Evolutionary conservation across 1,140 invertebrate species (phyloP), one percentile per base, ranked within the genome.

Genomic region (Argopecten irradians): DNA sequence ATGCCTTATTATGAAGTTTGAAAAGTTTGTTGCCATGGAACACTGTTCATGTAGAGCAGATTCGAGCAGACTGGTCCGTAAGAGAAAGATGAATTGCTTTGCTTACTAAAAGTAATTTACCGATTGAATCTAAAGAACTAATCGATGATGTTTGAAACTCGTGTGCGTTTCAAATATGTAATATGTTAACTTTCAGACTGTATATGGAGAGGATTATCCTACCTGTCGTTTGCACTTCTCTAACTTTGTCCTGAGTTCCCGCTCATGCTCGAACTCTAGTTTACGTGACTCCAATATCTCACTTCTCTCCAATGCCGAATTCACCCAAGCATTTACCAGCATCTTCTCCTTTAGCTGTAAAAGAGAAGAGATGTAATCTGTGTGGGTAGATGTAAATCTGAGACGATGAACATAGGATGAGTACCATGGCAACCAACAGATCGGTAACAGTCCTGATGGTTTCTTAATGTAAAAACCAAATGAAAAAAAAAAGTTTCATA

Each of bases 201-300:
- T n/a, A n/a, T n/a, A n/a, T n/a, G 22, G 13, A 22, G 13, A 55
- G 13, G 46, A 14, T 55, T 22, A 34, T 83, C 28, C 28, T 55
- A 88, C 89, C 89, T 90, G 89, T 71, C 71, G 85, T 84, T 46
- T 82, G 34, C 55, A 88, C 14, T 90, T 90, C 8, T 90, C 89
- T 0, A 90, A 33, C 35, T 88, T 90, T 1, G 86, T 84, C 22
- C 89, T 46, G 5, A 90, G 22, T 19, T 86, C 87, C 35, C 84
- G 86, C 39, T 90, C 89, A 13, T 85, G 86, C 14, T 86, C 35
- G 43, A 90, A 90, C 32, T 43, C 46, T 13, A 82, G 28, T 35
- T 87, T 88, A 14, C 85, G 43, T 28, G 33, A 86, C 34, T 90
- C 89, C 19, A 86, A 39, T 2, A 34, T 34, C 43, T 90, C 89